These are phyloP conservation scores for Pachyrhynchus sulphureomaculatus DNA, from an alignment of 1,140 invertebrate species.

Conservation along the genomic window DNA sequence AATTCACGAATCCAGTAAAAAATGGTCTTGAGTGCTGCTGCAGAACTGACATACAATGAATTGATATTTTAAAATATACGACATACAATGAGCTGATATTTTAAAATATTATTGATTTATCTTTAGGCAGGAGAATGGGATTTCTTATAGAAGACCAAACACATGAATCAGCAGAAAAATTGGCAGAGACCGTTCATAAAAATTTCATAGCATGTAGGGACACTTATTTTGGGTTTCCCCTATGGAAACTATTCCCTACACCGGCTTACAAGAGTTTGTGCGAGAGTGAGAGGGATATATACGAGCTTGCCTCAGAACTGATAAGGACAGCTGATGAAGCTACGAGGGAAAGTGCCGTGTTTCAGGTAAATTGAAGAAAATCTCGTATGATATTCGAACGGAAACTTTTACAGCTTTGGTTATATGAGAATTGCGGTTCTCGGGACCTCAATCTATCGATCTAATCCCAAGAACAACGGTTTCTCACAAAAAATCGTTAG, in stretches of 20 bases:
- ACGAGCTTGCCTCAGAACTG: constrained; percentile 79
- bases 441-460: too few relatives aligned
- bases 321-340: constrained; percentile 67
- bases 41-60: too few relatives aligned
- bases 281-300: constrained; percentile 76
- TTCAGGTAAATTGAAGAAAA: constrained; percentile 46
- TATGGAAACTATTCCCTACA: constrained; percentile 81
- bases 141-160: constrained; percentile 68
- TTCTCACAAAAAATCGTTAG: too few relatives aligned
- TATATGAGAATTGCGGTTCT: too few relatives aligned
- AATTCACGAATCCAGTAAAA: too few relatives aligned
- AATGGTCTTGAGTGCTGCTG: too few relatives aligned
- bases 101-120: background rate
- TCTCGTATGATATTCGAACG: background rate
- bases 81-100: too few relatives aligned
- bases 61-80: too few relatives aligned
- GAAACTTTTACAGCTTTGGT: too few relatives aligned
- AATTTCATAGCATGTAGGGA: constrained; percentile 76
- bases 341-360: constrained; percentile 65
- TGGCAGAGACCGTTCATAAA: constrained; percentile 70
- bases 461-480: too few relatives aligned
- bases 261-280: constrained; percentile 70
- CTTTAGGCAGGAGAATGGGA: constrained; percentile 68
- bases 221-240: constrained; percentile 76
- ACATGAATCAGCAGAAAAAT: constrained; percentile 56